A percentile compares a stretch with the other conserved stretches of the same genome.
These are phyloP conservation scores for Peromyscus aztecus DNA, from an alignment of 2,797 vertebrate species.

Conservation along the genomic window DNA sequence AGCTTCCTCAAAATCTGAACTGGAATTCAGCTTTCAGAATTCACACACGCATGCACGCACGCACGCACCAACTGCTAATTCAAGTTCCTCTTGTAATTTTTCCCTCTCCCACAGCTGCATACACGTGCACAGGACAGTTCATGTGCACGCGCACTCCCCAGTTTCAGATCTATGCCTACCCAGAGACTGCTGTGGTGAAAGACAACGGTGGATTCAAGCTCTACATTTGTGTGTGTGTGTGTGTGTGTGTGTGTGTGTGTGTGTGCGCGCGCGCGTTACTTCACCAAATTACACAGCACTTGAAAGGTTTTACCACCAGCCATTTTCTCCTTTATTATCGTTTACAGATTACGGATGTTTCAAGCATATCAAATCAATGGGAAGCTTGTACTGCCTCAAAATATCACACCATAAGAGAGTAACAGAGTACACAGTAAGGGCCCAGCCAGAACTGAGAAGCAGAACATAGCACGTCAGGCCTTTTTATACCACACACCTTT, in stretches of 20 bases:
- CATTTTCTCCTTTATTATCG: neutral
- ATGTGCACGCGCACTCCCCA: too few species aligned
- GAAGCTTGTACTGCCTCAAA: constrained; percentile 2
- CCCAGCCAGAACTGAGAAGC: neutral
- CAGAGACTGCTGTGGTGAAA: neutral
- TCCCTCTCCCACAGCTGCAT: neutral
- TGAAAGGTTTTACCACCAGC: neutral
- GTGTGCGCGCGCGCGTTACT: too few species aligned
- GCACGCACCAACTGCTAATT: neutral
- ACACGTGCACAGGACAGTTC: neutral
- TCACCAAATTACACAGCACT: neutral
- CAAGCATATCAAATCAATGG: constrained; percentile 3
- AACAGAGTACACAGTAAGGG: neutral
- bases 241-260: too few species aligned
- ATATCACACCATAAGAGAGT: neutral
- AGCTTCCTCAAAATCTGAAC: neutral
- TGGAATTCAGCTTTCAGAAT: neutral
- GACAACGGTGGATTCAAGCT: neutral
- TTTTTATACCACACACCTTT: neutral
- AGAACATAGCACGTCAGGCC: neutral
- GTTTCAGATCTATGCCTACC: neutral
- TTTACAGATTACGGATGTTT: constrained; percentile 24
- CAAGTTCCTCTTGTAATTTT: neutral
- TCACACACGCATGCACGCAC: neutral
- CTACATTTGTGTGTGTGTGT: neutral